Conservation (phyloP, 2,888 invertebrate genomes). For the Helleia helle region DNA sequence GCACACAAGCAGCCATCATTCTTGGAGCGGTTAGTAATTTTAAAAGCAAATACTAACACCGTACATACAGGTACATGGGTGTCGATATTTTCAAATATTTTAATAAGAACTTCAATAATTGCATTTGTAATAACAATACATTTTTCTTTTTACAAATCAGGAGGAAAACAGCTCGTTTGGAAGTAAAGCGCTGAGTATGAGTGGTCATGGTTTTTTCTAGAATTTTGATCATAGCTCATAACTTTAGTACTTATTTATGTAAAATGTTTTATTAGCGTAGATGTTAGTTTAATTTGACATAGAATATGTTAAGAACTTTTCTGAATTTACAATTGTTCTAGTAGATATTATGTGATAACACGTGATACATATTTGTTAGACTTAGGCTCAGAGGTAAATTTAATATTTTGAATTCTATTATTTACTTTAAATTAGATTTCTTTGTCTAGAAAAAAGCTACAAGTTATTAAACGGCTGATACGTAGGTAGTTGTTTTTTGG, state of each 20-base stretch:
- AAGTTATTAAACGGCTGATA: neutral
- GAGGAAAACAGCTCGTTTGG: conserved; percentile 33
- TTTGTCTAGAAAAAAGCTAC: neutral
- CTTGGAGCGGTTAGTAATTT: conserved; percentile 51
- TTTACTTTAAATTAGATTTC: conserved; percentile 5
- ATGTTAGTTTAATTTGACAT: neutral
- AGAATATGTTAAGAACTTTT: neutral
- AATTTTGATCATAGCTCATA: conserved; percentile 14
- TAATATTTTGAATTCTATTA: neutral
- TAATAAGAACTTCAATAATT: no score
- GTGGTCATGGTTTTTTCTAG: conserved; percentile 24
- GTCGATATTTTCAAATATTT: no score
- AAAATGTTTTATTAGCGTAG: conserved; percentile 4
- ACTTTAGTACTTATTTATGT: neutral
- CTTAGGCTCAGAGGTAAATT: conserved; percentile 2
- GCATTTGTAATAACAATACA: neutral
- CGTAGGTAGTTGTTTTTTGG: neutral
- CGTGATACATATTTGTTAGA: neutral
- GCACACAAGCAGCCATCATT: conserved; percentile 67
- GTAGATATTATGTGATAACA: neutral
- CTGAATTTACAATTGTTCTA: neutral
- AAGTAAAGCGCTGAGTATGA: conserved; percentile 42
- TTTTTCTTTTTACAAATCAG: conserved; percentile 36
- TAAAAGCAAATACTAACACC: no score
- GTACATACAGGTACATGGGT: no score